Evolutionary conservation across 2,113 vertebrate genomes (phyloP).

Genomic region (Ceyx margarethae): DNA sequence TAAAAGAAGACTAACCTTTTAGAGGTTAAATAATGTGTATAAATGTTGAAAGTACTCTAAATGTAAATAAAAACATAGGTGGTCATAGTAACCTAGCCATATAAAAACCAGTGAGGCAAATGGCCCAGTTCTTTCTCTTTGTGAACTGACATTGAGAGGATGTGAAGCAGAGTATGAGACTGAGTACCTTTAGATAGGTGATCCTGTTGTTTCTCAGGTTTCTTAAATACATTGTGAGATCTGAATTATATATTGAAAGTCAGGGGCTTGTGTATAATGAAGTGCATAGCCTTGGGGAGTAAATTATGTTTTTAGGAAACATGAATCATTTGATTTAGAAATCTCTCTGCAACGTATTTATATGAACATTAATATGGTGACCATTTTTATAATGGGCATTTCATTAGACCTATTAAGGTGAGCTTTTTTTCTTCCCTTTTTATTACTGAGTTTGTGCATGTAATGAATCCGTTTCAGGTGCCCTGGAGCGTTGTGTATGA

Average conservation of each 20-base stretch:
- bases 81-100: not conserved
- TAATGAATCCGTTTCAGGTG: not conserved
- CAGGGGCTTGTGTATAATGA: not conserved
- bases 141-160: accelerated
- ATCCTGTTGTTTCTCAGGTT: not conserved
- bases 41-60: conserved; percentile 9
- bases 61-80: not conserved
- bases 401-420: not conserved
- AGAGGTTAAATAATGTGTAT: not conserved
- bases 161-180: not conserved
- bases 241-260: conserved; percentile 30
- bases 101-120: not conserved
- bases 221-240: conserved; percentile 4
- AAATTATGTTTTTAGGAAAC: not conserved
- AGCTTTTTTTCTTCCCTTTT: not conserved
- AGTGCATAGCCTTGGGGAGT: not conserved
- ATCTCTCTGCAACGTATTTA: not conserved
- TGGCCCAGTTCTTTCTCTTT: not conserved
- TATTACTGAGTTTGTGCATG: not conserved
- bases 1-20: not conserved
- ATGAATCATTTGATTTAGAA: not conserved
- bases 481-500: not conserved
- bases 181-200: not conserved
- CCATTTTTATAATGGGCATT: not conserved
- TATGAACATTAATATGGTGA: not conserved